Conservation (phyloP, 2,113 vertebrate species). For the Gallinago jamesoni region DNA sequence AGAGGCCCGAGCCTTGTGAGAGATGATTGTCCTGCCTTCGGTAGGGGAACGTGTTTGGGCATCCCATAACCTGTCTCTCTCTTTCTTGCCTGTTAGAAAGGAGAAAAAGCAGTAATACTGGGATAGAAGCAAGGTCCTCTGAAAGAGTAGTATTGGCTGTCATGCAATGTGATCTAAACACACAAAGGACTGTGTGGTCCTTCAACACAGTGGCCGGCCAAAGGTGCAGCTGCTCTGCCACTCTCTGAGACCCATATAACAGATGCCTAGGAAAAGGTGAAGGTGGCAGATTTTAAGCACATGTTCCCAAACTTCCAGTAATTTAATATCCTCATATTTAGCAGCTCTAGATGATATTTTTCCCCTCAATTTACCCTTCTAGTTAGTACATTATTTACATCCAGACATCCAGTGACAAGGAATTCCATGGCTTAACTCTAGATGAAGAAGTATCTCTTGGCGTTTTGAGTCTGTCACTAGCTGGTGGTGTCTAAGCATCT, state of each 20-base stretch:
- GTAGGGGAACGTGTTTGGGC: neutral
- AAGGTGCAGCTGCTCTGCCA: neutral
- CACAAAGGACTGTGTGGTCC: fast-evolving
- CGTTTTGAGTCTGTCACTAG: neutral
- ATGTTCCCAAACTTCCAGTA: neutral
- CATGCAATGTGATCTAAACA: neutral
- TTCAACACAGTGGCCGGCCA: neutral
- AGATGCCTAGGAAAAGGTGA: neutral
- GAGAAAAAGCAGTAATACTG: neutral
- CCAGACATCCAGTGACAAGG: neutral
- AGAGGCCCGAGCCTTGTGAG: neutral
- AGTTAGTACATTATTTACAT: neutral
- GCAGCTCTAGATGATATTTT: neutral
- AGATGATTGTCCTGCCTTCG: neutral
- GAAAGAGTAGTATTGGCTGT: neutral
- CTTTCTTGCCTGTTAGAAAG: neutral
- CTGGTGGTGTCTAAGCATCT: neutral
- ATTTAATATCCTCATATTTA: neutral
- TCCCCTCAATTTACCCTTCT: neutral
- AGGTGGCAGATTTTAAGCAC: neutral
- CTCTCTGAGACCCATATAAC: neutral
- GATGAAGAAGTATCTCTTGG: neutral
- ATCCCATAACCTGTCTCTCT: neutral
- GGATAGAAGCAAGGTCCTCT: neutral
- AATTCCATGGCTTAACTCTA: neutral